These are phyloP conservation scores for Nannoperca obscura DNA, from an alignment of 2,797 vertebrate species.

Conservation along the genomic window DNA sequence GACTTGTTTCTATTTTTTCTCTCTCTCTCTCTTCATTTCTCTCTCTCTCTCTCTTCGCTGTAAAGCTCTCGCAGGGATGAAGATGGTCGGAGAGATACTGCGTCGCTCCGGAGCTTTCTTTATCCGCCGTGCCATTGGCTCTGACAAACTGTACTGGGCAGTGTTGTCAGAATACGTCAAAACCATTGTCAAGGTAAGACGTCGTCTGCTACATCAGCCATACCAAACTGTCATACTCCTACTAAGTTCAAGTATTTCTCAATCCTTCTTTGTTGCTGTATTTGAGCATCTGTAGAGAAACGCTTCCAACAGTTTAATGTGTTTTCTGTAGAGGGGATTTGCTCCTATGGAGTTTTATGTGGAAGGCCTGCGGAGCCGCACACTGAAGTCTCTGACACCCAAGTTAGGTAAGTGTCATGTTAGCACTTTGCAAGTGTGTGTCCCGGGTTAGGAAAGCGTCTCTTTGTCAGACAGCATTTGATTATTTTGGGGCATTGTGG, in stretches of 20 bases:
- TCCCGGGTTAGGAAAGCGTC: not conserved
- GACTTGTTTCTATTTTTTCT: not conserved
- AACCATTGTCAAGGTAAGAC: slow-evolving; percentile 90
- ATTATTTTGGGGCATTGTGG: not conserved
- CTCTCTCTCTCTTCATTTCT: not conserved
- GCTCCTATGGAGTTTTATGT: slow-evolving; percentile 97
- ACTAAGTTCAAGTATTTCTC: not conserved
- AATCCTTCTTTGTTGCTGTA: not conserved
- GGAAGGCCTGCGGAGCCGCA: slow-evolving; percentile 95
- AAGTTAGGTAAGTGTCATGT: slow-evolving; percentile 89
- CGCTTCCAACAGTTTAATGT: not conserved
- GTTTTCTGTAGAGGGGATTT: slow-evolving; percentile 87
- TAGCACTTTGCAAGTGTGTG: not conserved
- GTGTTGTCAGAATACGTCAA: slow-evolving; percentile 96
- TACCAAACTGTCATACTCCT: not conserved
- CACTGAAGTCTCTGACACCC: slow-evolving; percentile 92
- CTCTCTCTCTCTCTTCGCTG: not conserved
- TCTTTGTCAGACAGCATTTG: not conserved
- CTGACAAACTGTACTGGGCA: slow-evolving; percentile 96
- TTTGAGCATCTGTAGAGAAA: not conserved
- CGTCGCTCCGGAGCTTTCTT: slow-evolving; percentile 96
- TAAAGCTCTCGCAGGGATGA: slow-evolving; percentile 95
- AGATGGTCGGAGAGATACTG: slow-evolving; percentile 92
- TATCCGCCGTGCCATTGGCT: slow-evolving; percentile 93
- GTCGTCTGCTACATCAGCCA: not conserved